Percentiles rank a stretch among this genome's conserved stretches.
phyloP scores from a whole-genome alignment of 1,140 invertebrate genomes.

The Protaetia brevitarsis region DNA sequence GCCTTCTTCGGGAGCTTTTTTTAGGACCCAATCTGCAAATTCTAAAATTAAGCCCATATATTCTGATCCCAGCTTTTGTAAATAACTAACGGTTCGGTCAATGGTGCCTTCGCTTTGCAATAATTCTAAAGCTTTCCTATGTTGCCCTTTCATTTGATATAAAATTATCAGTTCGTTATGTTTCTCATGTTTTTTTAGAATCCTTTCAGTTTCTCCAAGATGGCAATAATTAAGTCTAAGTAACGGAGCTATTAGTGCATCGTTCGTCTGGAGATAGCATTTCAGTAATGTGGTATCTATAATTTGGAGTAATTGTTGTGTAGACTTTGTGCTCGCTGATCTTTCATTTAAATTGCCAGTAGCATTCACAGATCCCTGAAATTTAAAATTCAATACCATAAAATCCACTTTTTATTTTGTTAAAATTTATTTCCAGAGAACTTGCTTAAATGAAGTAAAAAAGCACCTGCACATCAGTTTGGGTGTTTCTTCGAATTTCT shows the following conservation, averaged over 20 bases:
- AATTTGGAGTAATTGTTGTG: constrained; percentile 76
- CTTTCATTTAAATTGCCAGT: constrained; percentile 46
- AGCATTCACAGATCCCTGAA: constrained; percentile 35
- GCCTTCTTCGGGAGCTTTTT: constrained; percentile 83
- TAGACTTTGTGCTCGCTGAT: constrained; percentile 38
- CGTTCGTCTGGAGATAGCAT: constrained; percentile 95
- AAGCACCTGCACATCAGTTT: constrained; percentile 33
- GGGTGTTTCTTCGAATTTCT: constrained; percentile 57
- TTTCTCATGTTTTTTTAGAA: constrained; percentile 82
- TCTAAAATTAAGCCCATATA: constrained; percentile 90
- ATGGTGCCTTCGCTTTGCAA: constrained; percentile 76
- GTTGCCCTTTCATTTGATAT: constrained; percentile 90
- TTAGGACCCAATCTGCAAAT: constrained; percentile 91
- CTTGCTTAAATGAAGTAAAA: background rate
- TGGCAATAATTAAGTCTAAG: constrained; percentile 94
- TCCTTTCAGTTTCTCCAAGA: constrained; percentile 88
- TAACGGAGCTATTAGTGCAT: constrained; percentile 86
- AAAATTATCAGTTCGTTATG: constrained; percentile 92
- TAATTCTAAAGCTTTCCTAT: constrained; percentile 87
- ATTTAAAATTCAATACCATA: no score
- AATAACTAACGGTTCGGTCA: constrained; percentile 83
- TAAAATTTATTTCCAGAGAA: no score
- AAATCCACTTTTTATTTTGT: no score
- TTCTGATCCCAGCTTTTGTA: constrained; percentile 83
- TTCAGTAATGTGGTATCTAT: constrained; percentile 96